Evolutionary conservation across 2,797 vertebrate species (phyloP).

Genomic region (Eulemur coronatus): DNA sequence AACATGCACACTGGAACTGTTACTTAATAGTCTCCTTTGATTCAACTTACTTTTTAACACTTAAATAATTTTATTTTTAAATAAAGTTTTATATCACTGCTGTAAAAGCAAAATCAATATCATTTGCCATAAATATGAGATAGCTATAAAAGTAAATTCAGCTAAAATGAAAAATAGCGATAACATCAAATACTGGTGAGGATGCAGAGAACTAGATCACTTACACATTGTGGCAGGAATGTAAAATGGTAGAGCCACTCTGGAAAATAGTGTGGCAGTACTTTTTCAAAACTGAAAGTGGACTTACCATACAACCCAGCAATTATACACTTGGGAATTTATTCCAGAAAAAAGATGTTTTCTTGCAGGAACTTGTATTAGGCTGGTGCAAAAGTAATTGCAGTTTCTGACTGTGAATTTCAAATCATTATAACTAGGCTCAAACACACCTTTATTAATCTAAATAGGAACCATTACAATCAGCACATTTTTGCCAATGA

Average conservation of each 20-base stretch:
- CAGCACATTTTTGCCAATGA: no score
- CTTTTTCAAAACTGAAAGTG: neutral
- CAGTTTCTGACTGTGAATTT: no score
- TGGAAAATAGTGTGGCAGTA: neutral
- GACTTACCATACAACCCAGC: neutral
- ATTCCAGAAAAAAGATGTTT: neutral
- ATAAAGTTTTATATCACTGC: conserved; percentile 24
- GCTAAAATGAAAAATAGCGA: conserved; percentile 10
- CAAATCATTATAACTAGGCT: no score
- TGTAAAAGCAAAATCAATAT: conserved; percentile 31
- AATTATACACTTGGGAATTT: neutral
- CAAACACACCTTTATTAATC: no score
- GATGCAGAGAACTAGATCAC: neutral
- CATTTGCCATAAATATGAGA: conserved; percentile 4
- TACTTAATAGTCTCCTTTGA: conserved; percentile 22
- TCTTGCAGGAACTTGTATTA: neutral
- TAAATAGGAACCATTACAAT: no score
- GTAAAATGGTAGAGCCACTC: neutral
- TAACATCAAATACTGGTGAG: neutral
- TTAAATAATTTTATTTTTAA: conserved; percentile 40
- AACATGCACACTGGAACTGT: neutral
- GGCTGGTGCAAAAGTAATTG: no score
- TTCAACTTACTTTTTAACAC: conserved; percentile 33
- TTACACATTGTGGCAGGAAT: neutral
- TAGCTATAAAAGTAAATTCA: neutral